These are phyloP conservation scores for Gymnodraco acuticeps DNA, from an alignment of 2,797 vertebrate genomes.

Conservation along the genomic window DNA sequence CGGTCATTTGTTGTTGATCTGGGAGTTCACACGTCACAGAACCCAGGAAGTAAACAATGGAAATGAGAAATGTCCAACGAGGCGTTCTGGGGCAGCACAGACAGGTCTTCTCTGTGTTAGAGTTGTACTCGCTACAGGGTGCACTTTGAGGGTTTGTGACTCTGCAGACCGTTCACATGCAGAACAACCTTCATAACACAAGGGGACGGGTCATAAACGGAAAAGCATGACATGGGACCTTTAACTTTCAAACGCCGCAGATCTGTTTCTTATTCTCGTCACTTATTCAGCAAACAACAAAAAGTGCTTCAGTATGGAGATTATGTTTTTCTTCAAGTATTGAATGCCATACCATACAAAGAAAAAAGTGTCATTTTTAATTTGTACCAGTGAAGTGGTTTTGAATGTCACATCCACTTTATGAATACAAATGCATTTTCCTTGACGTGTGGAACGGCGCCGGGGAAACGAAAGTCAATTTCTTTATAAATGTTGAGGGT, in stretches of 20 bases:
- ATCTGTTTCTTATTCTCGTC: slow-evolving; percentile 30
- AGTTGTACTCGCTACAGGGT: too few relatives aligned
- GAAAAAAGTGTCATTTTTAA: slow-evolving; percentile 53
- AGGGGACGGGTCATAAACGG: too few relatives aligned
- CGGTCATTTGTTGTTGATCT: too few relatives aligned
- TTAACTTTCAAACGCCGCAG: slow-evolving; percentile 32
- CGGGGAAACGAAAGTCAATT: slow-evolving; percentile 58
- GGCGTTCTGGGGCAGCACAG: too few relatives aligned
- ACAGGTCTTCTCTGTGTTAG: too few relatives aligned
- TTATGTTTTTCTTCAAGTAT: slow-evolving; percentile 28
- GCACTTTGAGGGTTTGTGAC: too few relatives aligned
- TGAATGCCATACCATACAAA: slow-evolving; percentile 40
- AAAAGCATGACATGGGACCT: too few relatives aligned
- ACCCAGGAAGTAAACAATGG: too few relatives aligned
- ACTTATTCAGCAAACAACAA: slow-evolving; percentile 5
- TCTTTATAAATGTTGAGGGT: slow-evolving; percentile 62
- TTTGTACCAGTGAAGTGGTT: slow-evolving; percentile 50
- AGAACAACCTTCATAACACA: too few relatives aligned
- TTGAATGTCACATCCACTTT: slow-evolving; percentile 75
- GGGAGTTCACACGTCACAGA: too few relatives aligned
- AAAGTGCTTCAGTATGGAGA: slow-evolving; percentile 13
- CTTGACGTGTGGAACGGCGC: slow-evolving; percentile 15
- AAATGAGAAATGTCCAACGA: too few relatives aligned
- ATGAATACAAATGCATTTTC: slow-evolving; percentile 71
- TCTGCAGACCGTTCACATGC: too few relatives aligned